phyloP scores from a whole-genome alignment of 2,888 invertebrate genomes.

The Acronicta psi region DNA sequence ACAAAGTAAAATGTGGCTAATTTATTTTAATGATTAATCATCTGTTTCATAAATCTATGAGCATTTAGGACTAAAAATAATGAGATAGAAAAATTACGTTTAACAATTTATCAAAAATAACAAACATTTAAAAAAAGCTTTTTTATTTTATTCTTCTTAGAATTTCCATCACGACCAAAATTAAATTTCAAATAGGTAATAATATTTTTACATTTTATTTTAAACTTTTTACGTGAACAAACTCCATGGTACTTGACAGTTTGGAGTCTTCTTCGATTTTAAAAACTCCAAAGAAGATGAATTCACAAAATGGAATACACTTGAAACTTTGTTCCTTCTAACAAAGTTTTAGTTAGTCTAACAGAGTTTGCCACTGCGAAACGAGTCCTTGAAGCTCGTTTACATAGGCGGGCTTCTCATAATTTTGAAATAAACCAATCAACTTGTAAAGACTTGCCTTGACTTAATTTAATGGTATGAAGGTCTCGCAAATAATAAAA shows the following conservation, averaged over 20 bases:
- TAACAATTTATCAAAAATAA: background rate
- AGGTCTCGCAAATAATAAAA: conserved; percentile 11
- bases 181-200: conserved; percentile 2
- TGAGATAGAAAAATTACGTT: background rate
- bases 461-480: conserved; percentile 27
- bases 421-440: conserved; percentile 46
- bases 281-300: conserved; percentile 43
- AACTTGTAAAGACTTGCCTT: conserved; percentile 23
- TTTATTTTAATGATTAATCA: background rate
- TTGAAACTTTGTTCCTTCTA: conserved; percentile 40
- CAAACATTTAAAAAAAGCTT: background rate
- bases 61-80: background rate
- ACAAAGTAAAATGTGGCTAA: background rate
- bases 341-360: conserved; percentile 52
- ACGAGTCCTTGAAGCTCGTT: conserved; percentile 37
- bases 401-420: conserved; percentile 25
- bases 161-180: background rate
- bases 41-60: background rate
- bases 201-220: conserved; percentile 3
- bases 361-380: conserved; percentile 47
- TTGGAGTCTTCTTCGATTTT: conserved; percentile 39
- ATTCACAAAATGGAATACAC: conserved; percentile 53
- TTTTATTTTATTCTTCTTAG: background rate
- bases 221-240: conserved; percentile 7
- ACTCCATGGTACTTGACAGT: conserved; percentile 23